phyloP scores from a whole-genome alignment of 2,113 vertebrate genomes.

The Apodemus speciosus region DNA sequence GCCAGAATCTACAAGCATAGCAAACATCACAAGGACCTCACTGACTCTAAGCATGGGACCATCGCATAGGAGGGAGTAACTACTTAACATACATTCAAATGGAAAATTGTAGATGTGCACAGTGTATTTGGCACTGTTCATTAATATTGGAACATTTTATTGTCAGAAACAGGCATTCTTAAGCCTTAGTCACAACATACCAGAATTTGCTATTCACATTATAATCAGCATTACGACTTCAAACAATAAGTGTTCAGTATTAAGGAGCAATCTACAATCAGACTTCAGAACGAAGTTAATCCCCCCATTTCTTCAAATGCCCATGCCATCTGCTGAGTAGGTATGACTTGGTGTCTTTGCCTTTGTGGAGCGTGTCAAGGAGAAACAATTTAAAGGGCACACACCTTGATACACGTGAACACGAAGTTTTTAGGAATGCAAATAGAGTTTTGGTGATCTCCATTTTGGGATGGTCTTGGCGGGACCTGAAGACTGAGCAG shows the following conservation, averaged over 20 bases:
- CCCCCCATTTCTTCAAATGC: conserved; percentile 14
- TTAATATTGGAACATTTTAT: conserved; percentile 56
- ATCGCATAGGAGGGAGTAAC: conserved; percentile 64
- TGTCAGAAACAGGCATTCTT: conserved; percentile 58
- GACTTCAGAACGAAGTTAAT: conserved; percentile 46
- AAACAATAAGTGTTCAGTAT: conserved; percentile 43
- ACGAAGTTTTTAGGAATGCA: neutral
- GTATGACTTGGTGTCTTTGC: conserved; percentile 30
- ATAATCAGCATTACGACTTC: conserved; percentile 58
- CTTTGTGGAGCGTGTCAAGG: neutral
- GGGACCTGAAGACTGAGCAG: neutral
- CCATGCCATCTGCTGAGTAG: neutral
- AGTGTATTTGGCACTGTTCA: conserved; percentile 87
- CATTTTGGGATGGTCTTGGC: neutral
- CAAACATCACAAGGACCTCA: conserved; percentile 78
- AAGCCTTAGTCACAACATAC: conserved; percentile 62
- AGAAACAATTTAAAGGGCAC: conserved; percentile 53
- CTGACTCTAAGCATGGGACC: conserved; percentile 66
- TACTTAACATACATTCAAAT: conserved; percentile 82
- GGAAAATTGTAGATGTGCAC: conserved; percentile 76
- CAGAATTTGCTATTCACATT: conserved; percentile 65
- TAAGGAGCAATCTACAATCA: conserved; percentile 48
- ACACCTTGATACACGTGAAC: neutral
- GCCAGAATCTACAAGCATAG: conserved; percentile 78
- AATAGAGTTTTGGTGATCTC: neutral